Conservation (phyloP, 2,113 vertebrate genomes). For the Boleophthalmus pectinirostris region DNA sequence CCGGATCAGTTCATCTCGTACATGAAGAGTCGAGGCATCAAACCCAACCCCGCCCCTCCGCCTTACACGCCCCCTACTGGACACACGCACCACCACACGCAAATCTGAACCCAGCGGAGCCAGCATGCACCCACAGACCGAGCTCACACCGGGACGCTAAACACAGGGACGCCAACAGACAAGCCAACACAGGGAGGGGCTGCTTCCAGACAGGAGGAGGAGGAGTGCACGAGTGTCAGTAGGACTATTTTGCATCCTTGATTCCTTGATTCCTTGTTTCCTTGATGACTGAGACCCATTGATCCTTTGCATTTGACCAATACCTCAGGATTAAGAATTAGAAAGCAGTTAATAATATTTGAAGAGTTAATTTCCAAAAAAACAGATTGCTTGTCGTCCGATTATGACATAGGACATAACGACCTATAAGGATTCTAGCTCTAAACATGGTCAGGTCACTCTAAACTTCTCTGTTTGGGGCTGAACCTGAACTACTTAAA, state of each 20-base stretch:
- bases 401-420: no score
- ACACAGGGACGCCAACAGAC: constrained; percentile 38
- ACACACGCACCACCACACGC: constrained; percentile 80
- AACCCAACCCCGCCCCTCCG: constrained; percentile 79
- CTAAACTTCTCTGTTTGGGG: no score
- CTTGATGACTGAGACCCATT: not conserved
- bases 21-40: constrained; percentile 87
- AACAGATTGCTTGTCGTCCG: no score
- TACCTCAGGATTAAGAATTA: no score
- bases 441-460: no score
- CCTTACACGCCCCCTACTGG: constrained; percentile 77
- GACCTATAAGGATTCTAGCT: no score
- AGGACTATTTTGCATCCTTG: constrained; percentile 5
- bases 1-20: constrained; percentile 93
- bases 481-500: no score
- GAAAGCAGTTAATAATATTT: no score
- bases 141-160: constrained; percentile 21
- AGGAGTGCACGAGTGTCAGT: constrained; percentile 23
- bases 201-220: constrained; percentile 38
- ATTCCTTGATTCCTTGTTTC: not conserved
- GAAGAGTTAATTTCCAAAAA: no score
- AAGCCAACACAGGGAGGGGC: constrained; percentile 39
- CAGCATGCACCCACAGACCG: constrained; percentile 36
- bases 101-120: constrained; percentile 71
- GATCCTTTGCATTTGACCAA: no score